Evolutionary conservation across 2,888 invertebrate genomes (phyloP).

Genomic region (Thalpophila matura): DNA sequence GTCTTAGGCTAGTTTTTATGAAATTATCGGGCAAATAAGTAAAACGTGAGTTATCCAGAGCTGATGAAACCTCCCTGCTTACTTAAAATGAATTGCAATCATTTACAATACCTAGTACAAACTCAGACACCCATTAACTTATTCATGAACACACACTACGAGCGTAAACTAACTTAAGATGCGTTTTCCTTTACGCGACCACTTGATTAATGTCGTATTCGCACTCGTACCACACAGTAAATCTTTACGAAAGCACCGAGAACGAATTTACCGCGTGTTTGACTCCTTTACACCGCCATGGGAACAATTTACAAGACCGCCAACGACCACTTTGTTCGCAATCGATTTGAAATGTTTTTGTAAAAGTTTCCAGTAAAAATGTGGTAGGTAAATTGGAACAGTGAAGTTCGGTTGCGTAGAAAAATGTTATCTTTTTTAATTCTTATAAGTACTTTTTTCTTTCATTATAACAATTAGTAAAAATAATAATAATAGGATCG

Average conservation of each 20-base stretch:
- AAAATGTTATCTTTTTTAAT: background rate
- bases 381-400: background rate
- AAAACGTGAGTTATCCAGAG: too few relatives aligned
- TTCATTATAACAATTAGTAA: too few relatives aligned
- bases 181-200: slow-evolving; percentile 16
- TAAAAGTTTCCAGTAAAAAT: slow-evolving; percentile 15
- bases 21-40: too few relatives aligned
- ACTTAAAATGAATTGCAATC: too few relatives aligned
- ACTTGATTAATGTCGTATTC: slow-evolving; percentile 53
- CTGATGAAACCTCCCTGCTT: too few relatives aligned
- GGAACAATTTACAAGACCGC: slow-evolving; percentile 45
- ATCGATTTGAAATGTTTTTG: slow-evolving; percentile 37
- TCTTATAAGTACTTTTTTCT: too few relatives aligned
- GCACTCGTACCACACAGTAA: slow-evolving; percentile 35
- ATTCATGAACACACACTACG: slow-evolving; percentile 43
- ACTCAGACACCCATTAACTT: slow-evolving; percentile 10
- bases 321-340: slow-evolving; percentile 31
- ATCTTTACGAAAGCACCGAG: slow-evolving; percentile 47
- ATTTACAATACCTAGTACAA: background rate
- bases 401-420: background rate
- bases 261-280: slow-evolving; percentile 54
- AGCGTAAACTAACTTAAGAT: slow-evolving; percentile 19
- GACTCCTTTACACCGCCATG: slow-evolving; percentile 32
- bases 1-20: too few relatives aligned
- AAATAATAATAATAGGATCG: too few relatives aligned